Evolutionary conservation across 1,140 invertebrate species (phyloP).

Genomic region (Whitmania pigra): DNA sequence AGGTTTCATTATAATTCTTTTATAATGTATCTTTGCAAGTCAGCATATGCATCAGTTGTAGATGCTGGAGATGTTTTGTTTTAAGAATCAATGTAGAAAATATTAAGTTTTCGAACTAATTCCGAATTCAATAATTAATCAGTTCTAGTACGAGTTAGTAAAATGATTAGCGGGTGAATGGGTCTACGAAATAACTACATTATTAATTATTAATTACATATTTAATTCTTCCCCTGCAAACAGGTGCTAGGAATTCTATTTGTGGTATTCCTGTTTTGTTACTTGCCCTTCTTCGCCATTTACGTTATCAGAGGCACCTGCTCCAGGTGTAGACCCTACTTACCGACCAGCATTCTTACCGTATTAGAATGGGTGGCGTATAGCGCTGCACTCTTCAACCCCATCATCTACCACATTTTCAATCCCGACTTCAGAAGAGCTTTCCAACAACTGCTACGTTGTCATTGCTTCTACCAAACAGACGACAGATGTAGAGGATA

Average conservation of each 20-base stretch:
- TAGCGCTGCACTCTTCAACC: slow-evolving; percentile 29
- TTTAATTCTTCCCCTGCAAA: too few relatives aligned
- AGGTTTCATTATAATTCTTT: background rate
- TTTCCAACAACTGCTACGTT: slow-evolving; percentile 27
- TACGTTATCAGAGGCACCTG: slow-evolving; percentile 28
- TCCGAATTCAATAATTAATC: background rate
- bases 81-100: too few relatives aligned
- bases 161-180: too few relatives aligned
- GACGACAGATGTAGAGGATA: background rate
- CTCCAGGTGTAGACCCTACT: slow-evolving; percentile 20
- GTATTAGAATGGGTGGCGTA: slow-evolving; percentile 30
- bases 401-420: slow-evolving; percentile 31
- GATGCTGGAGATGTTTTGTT: too few relatives aligned
- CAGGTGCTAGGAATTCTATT: slow-evolving; percentile 31
- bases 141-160: too few relatives aligned
- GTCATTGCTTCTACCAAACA: slow-evolving; percentile 17
- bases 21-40: too few relatives aligned
- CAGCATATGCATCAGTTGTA: too few relatives aligned
- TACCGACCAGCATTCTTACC: slow-evolving; percentile 21
- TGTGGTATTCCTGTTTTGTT: slow-evolving; percentile 29
- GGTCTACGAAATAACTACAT: too few relatives aligned
- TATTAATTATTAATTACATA: too few relatives aligned
- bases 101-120: background rate
- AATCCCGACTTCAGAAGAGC: slow-evolving; percentile 29
- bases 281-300: slow-evolving; percentile 30